phyloP scores from a whole-genome alignment of 2,888 invertebrate species.

The Agrotis puta region DNA sequence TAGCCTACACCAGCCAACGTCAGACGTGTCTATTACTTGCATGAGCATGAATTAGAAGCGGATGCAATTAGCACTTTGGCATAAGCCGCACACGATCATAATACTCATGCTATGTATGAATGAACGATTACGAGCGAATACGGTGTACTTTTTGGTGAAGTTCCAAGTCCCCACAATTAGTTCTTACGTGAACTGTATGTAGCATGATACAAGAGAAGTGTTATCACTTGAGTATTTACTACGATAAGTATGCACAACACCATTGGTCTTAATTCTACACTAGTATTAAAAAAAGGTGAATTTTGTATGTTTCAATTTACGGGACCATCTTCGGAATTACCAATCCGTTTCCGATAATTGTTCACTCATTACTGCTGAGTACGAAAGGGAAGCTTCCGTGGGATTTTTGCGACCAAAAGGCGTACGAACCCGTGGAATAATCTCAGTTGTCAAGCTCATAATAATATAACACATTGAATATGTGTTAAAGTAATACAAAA shows the following conservation, averaged over 20 bases:
- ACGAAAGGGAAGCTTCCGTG: neutral
- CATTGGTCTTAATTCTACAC: neutral
- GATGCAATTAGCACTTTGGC: constrained; percentile 38
- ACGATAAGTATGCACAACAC: constrained; percentile 12
- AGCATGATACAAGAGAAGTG: constrained; percentile 31
- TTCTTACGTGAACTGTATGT: constrained; percentile 28
- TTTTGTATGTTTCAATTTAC: neutral
- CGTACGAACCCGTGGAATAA: neutral
- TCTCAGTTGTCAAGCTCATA: neutral
- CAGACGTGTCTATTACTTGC: constrained; percentile 15
- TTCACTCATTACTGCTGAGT: neutral
- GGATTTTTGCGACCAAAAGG: neutral
- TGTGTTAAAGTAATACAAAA: neutral
- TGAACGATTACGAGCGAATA: constrained; percentile 47
- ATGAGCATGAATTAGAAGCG: constrained; percentile 30
- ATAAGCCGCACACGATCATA: constrained; percentile 19
- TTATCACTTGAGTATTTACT: constrained; percentile 23
- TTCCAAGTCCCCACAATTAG: constrained; percentile 52
- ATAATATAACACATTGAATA: neutral
- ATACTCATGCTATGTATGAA: constrained; percentile 50
- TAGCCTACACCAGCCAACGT: neutral
- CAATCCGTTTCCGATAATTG: neutral
- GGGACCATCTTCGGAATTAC: neutral
- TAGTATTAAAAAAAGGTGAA: neutral
- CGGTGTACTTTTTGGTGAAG: constrained; percentile 46